Base-by-base conservation (phyloP, 2,113 vertebrate species). In the Siphamia tubifer region DNA sequence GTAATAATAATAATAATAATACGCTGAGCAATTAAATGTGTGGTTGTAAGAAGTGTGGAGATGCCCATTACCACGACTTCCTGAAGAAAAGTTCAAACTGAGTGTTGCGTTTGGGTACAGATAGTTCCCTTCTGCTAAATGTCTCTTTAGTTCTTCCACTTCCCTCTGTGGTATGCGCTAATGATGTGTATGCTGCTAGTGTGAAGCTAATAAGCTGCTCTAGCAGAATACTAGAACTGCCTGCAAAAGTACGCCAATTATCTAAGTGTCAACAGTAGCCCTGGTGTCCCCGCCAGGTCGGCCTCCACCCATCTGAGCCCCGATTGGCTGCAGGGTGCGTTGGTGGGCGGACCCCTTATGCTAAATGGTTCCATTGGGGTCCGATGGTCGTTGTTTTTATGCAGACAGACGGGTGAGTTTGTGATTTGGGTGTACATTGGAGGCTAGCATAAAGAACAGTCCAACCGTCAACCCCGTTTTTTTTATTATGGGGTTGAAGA, bases 301-400 rank as follows among this genome's bases (percentile, higher is more conserved):
- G 40, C 36, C 52, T 55, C 39, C 61, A 51, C 49, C 56, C 65
- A 24, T 51, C 54, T 75, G 61, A 24, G 68, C 74, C 72, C 67
- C 78, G 79, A 49, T 5, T 40, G n/a, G 40, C 42, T 58, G 34
- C 62, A 15, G 51, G 43, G 62, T 54, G 25, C 34, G 24, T 30
- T 13, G 25, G 16, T 45, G 27, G 63, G 68, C 73, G 32, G 60
- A 79, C 71, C 82, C 39, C 40, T 34, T 69, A 72, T 81, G 76
- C 39, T 24, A 65, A 83, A 79, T 74, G 78, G 6, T 70, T 85
- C 76, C 79, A 84, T 77, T 75, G 71, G 71, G 71, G 67, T 47
- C n/a, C 42, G 61, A 78, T 16, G 61, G 76, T 16, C 52, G 75
- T 47, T 31, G 36, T 60, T 57, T 66, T 68, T 68, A 66, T 44